Percentiles rank a stretch among this genome's conserved stretches.
phyloP scores from a whole-genome alignment of 2,888 invertebrate species.

The Panzeria rudis region DNA sequence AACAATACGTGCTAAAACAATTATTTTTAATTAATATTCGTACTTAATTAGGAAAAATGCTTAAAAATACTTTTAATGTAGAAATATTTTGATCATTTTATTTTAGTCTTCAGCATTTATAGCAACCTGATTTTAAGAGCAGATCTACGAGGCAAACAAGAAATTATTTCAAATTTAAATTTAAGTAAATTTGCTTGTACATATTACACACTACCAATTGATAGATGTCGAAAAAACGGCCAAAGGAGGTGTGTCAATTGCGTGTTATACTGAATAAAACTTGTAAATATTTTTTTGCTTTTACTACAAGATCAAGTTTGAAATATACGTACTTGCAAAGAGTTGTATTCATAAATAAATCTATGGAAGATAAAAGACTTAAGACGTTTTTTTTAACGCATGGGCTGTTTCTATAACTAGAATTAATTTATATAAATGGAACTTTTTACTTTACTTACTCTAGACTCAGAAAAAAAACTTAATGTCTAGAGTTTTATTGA shows the following conservation, averaged over 20 bases:
- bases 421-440: not conserved
- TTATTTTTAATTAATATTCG: slow-evolving; percentile 19
- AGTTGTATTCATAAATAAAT: slow-evolving; percentile 21
- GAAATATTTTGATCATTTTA: slow-evolving; percentile 6
- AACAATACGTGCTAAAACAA: slow-evolving; percentile 10
- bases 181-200: slow-evolving; percentile 21
- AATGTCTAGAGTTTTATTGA: not conserved
- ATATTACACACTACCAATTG: not conserved
- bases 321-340: not conserved
- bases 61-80: slow-evolving; percentile 6
- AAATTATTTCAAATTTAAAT: slow-evolving; percentile 30
- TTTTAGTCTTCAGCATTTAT: not conserved
- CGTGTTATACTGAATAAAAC: slow-evolving; percentile 23
- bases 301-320: slow-evolving; percentile 45
- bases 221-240: slow-evolving; percentile 1
- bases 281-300: slow-evolving; percentile 7
- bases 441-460: not conserved
- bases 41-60: slow-evolving; percentile 34
- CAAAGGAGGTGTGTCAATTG: slow-evolving; percentile 59
- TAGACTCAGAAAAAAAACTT: not conserved
- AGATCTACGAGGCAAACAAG: not conserved
- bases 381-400: not conserved
- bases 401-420: not conserved
- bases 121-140: slow-evolving; percentile 7
- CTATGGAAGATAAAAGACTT: slow-evolving; percentile 8